Conservation (phyloP, 2,888 invertebrate species). For the Eupithecia dodoneata region DNA sequence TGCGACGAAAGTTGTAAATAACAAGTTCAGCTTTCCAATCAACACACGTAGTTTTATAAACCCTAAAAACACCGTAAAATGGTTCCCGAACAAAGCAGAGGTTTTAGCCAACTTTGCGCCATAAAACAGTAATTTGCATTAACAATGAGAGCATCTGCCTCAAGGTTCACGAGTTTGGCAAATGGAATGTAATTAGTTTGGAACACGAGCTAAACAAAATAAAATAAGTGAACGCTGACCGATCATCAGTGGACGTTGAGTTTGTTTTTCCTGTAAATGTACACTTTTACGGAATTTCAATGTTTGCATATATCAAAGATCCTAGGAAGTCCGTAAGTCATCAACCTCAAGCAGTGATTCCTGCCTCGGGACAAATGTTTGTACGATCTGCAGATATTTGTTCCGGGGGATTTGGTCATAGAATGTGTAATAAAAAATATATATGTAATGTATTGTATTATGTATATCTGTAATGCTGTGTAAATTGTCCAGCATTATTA, state of each 20-base stretch:
- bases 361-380: too few relatives aligned
- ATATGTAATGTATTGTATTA: too few relatives aligned
- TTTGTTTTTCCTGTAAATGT: background rate
- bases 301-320: background rate
- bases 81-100: conserved; percentile 24
- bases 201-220: conserved; percentile 48
- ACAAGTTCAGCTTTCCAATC: conserved; percentile 29
- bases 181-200: conserved; percentile 55
- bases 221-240: conserved; percentile 34
- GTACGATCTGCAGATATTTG: too few relatives aligned
- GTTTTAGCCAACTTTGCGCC: conserved; percentile 54
- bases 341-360: background rate
- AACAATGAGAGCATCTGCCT: conserved; percentile 67
- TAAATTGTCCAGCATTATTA: too few relatives aligned
- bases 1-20: conserved; percentile 14
- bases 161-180: conserved; percentile 46
- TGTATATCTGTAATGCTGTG: too few relatives aligned
- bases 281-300: background rate
- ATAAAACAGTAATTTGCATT: conserved; percentile 73
- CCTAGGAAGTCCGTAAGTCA: too few relatives aligned
- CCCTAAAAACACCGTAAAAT: conserved; percentile 34
- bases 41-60: conserved; percentile 29
- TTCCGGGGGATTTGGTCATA: too few relatives aligned
- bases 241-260: background rate
- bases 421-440: too few relatives aligned